Evolutionary conservation across 2,797 vertebrate species (phyloP), one percentile per base, ranked within the genome.

Genomic region (Eulemur coronatus): DNA sequence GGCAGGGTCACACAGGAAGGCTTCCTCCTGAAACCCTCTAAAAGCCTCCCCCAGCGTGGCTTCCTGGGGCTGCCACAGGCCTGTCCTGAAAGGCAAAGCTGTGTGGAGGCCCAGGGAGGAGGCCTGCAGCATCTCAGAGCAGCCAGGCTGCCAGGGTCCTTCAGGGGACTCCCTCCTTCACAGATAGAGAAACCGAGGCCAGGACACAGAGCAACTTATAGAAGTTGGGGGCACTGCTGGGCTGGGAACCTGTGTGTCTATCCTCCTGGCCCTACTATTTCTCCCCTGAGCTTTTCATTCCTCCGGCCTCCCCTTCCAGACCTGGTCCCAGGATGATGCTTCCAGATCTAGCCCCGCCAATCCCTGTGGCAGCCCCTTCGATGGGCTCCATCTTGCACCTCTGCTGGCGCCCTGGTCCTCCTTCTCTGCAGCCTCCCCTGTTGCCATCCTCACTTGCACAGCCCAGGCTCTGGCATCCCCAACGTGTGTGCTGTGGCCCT

Each of bases 151-250:
- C 30, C 28, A 24, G 9, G 63, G 35, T 48, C 1, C 1, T 63
- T 13, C 13, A 1, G 8, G 24, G 33, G 57, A 59, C 5, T 24
- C 12, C 24, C 73, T 35, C 14, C 52, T 89, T 43, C 57, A 18
- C 10, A 92, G 57, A 73, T 5, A 52, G 28, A 14, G 93, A 97
- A 97, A 90, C 1, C 0, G 30, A 95, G 55, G 26, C 52, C 93
- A 38, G 63, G 35, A 35, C 59, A 82, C 55, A 78, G 9, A 2
- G 35, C 80, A 92, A 35, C 63, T 67, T 67, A 4, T 18, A n/a
- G 63, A 67, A 6, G 0, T 0, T 38, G 33, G 73, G 26, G 79
- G 28, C 57, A 61, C 48, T 30, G 43, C 65, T 14, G 28, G 84
- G 26, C 87, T 81, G 22, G 90, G 86, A 72, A 46, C 30, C 75